phyloP scores from a whole-genome alignment of 2,888 invertebrate genomes.

The Cryptophagus acutangulus region DNA sequence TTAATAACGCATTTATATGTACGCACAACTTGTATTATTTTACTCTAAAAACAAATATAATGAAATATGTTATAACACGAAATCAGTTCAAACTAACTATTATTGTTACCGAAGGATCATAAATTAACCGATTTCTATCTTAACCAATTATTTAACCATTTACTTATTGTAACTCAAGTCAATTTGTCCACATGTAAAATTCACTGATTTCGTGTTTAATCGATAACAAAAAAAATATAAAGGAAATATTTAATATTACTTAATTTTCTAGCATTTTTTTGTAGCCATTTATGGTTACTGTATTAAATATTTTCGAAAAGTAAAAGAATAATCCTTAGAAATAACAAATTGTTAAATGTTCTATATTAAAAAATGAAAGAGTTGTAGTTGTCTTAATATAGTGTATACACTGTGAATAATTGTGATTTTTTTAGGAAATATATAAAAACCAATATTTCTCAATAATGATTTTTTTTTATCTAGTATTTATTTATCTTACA shows the following conservation, averaged over 20 bases:
- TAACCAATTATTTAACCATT: no score
- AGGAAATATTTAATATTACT: constrained; percentile 4
- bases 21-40: constrained; percentile 18
- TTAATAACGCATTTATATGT: constrained; percentile 20
- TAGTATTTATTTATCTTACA: background rate
- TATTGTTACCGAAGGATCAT: no score
- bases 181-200: no score
- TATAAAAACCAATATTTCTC: no score
- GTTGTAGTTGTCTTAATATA: background rate
- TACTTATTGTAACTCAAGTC: no score
- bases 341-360: constrained; percentile 22
- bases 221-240: constrained; percentile 3
- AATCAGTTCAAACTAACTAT: no score
- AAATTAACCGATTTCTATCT: no score
- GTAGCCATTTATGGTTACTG: background rate
- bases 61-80: constrained; percentile 9
- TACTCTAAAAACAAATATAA: constrained; percentile 5
- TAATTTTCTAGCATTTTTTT: background rate
- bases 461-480: background rate
- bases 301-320: constrained; percentile 10
- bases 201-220: no score
- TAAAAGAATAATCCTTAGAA: constrained; percentile 2
- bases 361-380: constrained; percentile 7
- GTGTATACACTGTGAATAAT: constrained; percentile 22
- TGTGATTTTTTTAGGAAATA: constrained; percentile 35